Percentiles rank a stretch among this genome's conserved stretches.
Conservation (phyloP, 2,113 vertebrate species). For the Hoplias malabaricus region DNA sequence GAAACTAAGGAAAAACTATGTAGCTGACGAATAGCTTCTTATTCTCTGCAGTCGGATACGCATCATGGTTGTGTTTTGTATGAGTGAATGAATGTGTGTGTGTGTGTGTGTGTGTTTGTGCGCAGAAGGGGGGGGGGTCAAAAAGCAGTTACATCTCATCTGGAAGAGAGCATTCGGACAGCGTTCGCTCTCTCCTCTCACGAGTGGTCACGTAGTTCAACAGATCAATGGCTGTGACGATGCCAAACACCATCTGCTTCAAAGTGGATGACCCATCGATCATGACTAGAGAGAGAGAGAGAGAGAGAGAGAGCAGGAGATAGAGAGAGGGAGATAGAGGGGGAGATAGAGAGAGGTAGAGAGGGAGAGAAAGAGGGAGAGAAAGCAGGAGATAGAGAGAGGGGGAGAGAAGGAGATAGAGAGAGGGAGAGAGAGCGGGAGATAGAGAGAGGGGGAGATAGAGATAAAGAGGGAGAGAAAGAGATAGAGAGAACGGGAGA, state of each 20-base stretch:
- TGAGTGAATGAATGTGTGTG: too few relatives aligned
- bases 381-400: too few relatives aligned
- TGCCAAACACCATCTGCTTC: conserved; percentile 79
- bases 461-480: too few relatives aligned
- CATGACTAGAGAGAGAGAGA: conserved; percentile 27
- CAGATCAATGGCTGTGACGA: conserved; percentile 83
- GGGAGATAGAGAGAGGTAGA: background rate
- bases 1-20: background rate
- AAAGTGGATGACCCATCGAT: conserved; percentile 59
- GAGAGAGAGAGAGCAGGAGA: background rate
- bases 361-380: background rate
- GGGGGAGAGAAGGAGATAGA: too few relatives aligned
- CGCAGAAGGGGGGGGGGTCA: background rate
- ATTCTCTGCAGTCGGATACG: background rate
- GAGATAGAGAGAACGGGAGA: too few relatives aligned
- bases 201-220: conserved; percentile 77
- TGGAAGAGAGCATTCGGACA: conserved; percentile 41
- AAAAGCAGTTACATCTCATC: conserved; percentile 39
- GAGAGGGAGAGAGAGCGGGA: too few relatives aligned
- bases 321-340: background rate
- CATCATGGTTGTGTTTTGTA: background rate
- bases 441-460: too few relatives aligned
- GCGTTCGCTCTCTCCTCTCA: conserved; percentile 47
- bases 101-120: background rate
- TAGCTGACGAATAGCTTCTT: background rate